Conservation (phyloP, 1,140 invertebrate species). For the Zaprionus davidi region DNA sequence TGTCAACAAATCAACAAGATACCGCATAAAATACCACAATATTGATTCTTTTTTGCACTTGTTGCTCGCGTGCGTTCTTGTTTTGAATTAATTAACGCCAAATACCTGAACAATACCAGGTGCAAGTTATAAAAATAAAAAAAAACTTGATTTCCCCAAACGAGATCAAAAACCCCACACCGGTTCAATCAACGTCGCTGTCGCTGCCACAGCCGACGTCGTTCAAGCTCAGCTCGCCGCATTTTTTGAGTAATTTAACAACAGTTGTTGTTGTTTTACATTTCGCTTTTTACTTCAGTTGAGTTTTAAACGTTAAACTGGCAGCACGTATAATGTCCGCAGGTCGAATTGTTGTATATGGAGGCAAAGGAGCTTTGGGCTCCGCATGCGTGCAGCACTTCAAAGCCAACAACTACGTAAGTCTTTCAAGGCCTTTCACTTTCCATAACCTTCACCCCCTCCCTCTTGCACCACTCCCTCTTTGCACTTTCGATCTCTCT, state of each 20-base stretch:
- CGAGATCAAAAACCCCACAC: constrained; percentile 29
- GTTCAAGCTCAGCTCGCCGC: constrained; percentile 13
- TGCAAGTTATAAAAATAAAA: constrained; percentile 8
- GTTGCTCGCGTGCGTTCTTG: constrained; percentile 33
- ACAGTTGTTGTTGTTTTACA: constrained; percentile 15
- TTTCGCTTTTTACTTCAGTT: constrained; percentile 50
- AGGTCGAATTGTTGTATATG: constrained; percentile 94
- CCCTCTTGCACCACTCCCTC: neutral
- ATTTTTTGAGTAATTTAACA: constrained; percentile 38
- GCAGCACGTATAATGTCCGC: constrained; percentile 83
- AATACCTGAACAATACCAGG: constrained; percentile 35
- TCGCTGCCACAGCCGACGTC: neutral
- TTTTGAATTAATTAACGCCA: constrained; percentile 41
- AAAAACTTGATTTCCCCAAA: constrained; percentile 28
- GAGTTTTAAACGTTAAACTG: constrained; percentile 59
- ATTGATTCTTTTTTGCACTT: constrained; percentile 50
- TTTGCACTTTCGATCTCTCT: constrained; percentile 7
- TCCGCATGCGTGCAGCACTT: constrained; percentile 93
- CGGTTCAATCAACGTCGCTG: constrained; percentile 10
- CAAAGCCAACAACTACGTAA: constrained; percentile 95
- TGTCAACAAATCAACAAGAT: constrained; percentile 8
- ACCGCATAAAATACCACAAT: constrained; percentile 30
- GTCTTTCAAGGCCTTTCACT: constrained; percentile 72
- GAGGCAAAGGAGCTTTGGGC: constrained; percentile 97
- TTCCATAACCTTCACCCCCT: constrained; percentile 8